A percentile compares a stretch with the other conserved stretches of the same genome.
Evolutionary conservation across 2,113 vertebrate species (phyloP).

Genomic region (Poeciliopsis retropinna): DNA sequence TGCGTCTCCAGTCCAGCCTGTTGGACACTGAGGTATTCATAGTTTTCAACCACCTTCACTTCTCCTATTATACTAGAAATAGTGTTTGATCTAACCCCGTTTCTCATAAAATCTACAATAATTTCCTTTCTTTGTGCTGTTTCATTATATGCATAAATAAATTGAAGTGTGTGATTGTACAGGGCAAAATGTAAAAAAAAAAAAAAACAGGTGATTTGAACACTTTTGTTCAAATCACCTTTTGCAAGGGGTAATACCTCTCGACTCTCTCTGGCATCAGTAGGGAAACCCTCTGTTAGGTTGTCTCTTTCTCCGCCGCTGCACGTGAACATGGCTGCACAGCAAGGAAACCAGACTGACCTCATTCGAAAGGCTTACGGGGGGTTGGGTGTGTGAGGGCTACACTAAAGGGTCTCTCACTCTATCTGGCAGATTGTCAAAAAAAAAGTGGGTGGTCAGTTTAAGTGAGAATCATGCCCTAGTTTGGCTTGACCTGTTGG

Average conservation of each 20-base stretch:
- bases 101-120: background rate
- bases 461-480: conserved; percentile 77
- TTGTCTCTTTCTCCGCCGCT: conserved; percentile 26
- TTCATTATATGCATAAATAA: no score
- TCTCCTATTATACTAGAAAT: no score
- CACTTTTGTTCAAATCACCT: no score
- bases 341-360: conserved; percentile 63
- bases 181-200: background rate
- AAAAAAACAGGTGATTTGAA: background rate
- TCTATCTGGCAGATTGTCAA: conserved; percentile 67
- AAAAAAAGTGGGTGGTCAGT: conserved; percentile 68
- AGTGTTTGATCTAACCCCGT: no score
- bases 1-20: no score
- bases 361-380: conserved; percentile 65
- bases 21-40: no score
- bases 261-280: conserved; percentile 65
- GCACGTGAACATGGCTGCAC: conserved; percentile 40
- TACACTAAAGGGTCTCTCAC: conserved; percentile 68
- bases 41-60: no score
- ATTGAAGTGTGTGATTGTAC: background rate
- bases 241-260: conserved; percentile 19
- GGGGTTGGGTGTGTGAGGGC: conserved; percentile 18
- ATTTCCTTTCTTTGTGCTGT: background rate
- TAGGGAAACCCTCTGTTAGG: conserved; percentile 51
- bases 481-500: conserved; percentile 68